Evolutionary conservation across 1,140 invertebrate genomes (phyloP).

Genomic region (Diploscapter pachys): DNA sequence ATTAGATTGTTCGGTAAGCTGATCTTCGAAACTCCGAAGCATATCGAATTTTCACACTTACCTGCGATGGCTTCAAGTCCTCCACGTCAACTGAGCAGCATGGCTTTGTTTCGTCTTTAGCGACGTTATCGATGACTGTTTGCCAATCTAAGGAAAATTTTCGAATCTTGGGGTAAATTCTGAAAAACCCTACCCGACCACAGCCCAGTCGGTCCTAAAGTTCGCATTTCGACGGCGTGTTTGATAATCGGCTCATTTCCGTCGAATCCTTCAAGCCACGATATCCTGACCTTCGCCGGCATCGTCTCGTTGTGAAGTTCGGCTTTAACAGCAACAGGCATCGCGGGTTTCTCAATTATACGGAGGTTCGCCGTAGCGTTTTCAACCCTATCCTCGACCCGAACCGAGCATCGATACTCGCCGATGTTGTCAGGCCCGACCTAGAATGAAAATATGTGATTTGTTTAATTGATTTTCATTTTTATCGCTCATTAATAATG

Average conservation of each 20-base stretch:
- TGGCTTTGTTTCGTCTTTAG: too few species aligned
- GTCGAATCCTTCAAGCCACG: slow-evolving; percentile 90
- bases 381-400: slow-evolving; percentile 42
- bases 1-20: too few species aligned
- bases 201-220: slow-evolving; percentile 64
- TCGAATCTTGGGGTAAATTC: too few species aligned
- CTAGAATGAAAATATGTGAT: too few species aligned
- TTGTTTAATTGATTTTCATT: too few species aligned
- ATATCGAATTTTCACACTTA: too few species aligned
- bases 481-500: too few species aligned
- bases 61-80: too few species aligned
- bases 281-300: slow-evolving; percentile 73
- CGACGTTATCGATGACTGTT: too few species aligned
- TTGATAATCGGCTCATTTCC: slow-evolving; percentile 87
- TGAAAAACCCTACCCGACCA: slow-evolving; percentile 68
- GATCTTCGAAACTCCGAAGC: too few species aligned
- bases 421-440: slow-evolving; percentile 57
- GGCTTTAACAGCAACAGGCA: slow-evolving; percentile 80
- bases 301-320: slow-evolving; percentile 63
- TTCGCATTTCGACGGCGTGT: slow-evolving; percentile 80
- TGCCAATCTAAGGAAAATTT: too few species aligned
- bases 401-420: slow-evolving; percentile 45
- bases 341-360: slow-evolving; percentile 77
- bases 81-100: too few species aligned
- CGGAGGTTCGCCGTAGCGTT: slow-evolving; percentile 37